Conservation (phyloP, 2,888 invertebrate species). For the Nomada lathburiana region DNA sequence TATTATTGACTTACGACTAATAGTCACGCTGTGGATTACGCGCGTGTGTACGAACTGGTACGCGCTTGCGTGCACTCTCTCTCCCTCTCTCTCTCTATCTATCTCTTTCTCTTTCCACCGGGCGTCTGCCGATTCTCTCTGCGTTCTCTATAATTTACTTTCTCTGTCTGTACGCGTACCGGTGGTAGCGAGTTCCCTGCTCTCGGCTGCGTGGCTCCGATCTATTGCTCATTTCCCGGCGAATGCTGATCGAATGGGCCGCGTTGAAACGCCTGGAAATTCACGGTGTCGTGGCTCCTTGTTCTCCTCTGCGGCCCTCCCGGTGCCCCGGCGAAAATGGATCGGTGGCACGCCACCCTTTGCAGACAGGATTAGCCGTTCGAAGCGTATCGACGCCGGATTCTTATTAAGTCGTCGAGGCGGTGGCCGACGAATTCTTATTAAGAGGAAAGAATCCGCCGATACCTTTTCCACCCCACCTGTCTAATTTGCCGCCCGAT, state of each 20-base stretch:
- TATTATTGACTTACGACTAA: constrained; percentile 84
- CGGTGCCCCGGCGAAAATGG: constrained; percentile 37
- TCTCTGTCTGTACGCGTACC: constrained; percentile 1
- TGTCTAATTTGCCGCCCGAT: constrained; percentile 45
- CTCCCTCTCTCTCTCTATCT: constrained; percentile 44
- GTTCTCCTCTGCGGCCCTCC: constrained; percentile 32
- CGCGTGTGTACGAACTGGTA: constrained; percentile 54
- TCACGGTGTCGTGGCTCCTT: constrained; percentile 48
- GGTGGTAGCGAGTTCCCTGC: constrained; percentile 24
- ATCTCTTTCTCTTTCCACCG: neutral
- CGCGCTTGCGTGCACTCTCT: constrained; percentile 54
- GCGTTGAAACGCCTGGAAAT: constrained; percentile 58
- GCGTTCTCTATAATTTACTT: neutral
- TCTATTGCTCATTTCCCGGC: constrained; percentile 79
- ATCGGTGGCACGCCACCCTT: constrained; percentile 21
- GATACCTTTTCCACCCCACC: constrained; percentile 28
- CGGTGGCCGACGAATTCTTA: constrained; percentile 33
- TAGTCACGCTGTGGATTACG: constrained; percentile 81
- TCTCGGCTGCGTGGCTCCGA: constrained; percentile 60
- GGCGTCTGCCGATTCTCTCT: constrained; percentile 23
- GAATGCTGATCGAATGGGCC: constrained; percentile 75
- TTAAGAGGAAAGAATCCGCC: constrained; percentile 36
- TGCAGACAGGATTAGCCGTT: constrained; percentile 15
- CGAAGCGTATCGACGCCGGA: constrained; percentile 10
- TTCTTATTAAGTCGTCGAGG: constrained; percentile 33